Conservation (phyloP, 2,797 vertebrate species). For the Aphelocoma californica region DNA sequence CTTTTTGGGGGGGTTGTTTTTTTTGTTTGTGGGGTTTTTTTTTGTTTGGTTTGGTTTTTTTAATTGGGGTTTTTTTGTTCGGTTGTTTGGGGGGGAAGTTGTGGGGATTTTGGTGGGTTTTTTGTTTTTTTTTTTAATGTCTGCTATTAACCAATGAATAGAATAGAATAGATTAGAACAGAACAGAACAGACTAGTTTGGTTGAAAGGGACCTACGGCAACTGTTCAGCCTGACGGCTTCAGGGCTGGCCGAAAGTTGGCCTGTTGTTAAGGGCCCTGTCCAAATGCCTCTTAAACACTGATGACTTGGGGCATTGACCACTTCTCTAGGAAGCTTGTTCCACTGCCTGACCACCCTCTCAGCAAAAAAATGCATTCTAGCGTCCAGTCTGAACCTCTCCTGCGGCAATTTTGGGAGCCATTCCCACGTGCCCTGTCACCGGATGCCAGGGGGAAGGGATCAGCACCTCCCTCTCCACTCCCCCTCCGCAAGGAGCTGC, state of each 20-base stretch:
- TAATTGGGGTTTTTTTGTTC: neutral
- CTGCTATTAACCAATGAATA: neutral
- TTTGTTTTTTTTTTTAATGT: neutral
- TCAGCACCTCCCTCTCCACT: neutral
- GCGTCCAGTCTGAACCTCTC: neutral
- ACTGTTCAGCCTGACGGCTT: fast-evolving
- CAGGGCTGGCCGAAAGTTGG: neutral
- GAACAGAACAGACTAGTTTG: neutral
- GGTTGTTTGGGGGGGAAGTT: too few relatives aligned
- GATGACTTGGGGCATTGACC: neutral
- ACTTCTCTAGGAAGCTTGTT: neutral
- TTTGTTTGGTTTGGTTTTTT: too few relatives aligned
- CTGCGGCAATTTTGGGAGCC: neutral
- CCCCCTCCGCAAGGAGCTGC: neutral
- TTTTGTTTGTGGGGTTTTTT: neutral
- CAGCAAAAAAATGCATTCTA: neutral
- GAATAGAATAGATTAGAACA: neutral
- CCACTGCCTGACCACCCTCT: neutral
- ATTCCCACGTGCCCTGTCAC: too few relatives aligned
- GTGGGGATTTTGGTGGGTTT: too few relatives aligned
- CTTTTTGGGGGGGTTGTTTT: neutral
- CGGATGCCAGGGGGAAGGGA: neutral
- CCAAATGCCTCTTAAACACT: neutral
- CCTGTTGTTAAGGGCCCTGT: neutral
- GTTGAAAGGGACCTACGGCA: fast-evolving